phyloP scores from a whole-genome alignment of 2,113 vertebrate genomes.

The Strigops habroptila region DNA sequence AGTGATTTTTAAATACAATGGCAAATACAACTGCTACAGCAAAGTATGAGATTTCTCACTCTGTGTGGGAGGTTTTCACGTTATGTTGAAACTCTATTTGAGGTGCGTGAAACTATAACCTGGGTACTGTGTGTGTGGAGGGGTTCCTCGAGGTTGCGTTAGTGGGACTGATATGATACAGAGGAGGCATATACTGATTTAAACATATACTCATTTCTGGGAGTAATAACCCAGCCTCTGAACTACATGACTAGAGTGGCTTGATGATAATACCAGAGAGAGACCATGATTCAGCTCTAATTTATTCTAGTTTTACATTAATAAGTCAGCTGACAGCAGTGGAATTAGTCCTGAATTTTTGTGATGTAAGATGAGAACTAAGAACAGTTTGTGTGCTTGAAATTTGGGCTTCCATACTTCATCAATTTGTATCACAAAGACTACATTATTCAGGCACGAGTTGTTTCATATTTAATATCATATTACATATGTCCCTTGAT shows the following conservation, averaged over 20 bases:
- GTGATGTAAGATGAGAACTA: neutral
- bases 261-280: neutral
- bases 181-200: neutral
- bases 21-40: neutral
- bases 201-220: neutral
- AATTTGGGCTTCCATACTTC: neutral
- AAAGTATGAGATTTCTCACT: neutral
- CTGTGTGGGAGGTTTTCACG: neutral
- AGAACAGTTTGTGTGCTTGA: neutral
- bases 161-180: neutral
- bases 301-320: neutral
- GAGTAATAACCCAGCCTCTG: neutral
- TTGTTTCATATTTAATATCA: conserved; percentile 62
- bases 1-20: neutral
- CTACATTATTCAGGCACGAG: conserved; percentile 39
- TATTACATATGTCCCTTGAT: conserved; percentile 61
- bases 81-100: neutral
- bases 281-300: neutral
- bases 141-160: neutral
- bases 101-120: neutral
- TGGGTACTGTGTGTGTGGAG: neutral
- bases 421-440: conserved; percentile 42
- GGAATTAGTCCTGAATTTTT: neutral
- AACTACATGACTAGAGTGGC: neutral
- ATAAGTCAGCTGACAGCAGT: neutral